These are phyloP conservation scores for Galemys pyrenaicus DNA, from an alignment of 2,113 vertebrate genomes.

Conservation along the genomic window DNA sequence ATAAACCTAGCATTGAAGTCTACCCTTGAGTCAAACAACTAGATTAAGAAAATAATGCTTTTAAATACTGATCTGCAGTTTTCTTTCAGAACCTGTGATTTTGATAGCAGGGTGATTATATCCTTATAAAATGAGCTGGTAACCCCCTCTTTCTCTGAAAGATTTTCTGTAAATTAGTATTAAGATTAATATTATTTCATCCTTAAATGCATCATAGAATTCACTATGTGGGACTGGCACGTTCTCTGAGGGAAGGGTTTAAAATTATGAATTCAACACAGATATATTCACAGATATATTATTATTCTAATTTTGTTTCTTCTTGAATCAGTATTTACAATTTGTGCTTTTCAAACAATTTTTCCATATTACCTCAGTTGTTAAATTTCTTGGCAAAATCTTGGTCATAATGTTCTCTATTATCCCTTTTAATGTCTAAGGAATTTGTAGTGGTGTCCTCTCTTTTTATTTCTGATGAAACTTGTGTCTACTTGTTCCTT, in stretches of 20 bases:
- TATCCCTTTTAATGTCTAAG: background rate
- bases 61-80: background rate
- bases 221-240: background rate
- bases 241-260: background rate
- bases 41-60: conserved; percentile 44
- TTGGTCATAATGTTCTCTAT: background rate
- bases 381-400: background rate
- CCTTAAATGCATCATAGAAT: no score
- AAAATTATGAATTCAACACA: background rate
- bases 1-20: background rate
- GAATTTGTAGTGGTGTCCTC: background rate
- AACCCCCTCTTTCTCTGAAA: background rate
- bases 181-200: background rate
- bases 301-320: background rate
- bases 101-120: background rate
- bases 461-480: conserved; percentile 15
- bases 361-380: background rate
- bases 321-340: background rate
- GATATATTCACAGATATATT: background rate
- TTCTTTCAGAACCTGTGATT: background rate
- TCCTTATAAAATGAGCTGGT: background rate
- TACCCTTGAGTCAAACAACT: conserved; percentile 19
- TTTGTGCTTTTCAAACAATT: background rate
- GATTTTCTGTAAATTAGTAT: background rate
- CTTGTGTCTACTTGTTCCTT: background rate